Evolutionary conservation across 2,113 vertebrate species (phyloP), one percentile per base, ranked within the genome.

Genomic region (Sapayoa aenigma): DNA sequence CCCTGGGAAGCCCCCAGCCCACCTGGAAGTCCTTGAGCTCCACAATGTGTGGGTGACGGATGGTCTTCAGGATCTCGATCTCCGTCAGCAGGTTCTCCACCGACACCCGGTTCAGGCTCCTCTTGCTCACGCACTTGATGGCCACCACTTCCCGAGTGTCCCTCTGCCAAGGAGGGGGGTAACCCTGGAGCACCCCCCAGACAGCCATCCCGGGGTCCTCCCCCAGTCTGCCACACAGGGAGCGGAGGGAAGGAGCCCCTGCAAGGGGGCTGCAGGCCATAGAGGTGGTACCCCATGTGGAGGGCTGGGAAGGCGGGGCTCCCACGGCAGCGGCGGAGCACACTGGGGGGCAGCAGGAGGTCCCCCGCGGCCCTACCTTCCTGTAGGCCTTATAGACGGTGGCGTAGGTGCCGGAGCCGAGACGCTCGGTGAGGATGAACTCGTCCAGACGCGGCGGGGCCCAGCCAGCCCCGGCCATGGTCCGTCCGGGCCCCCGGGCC

Each of bases 21-120:
- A 99, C 99, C 99, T 99, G 99, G 91, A 99, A 99, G 96, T 99
- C 99, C 95, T 99, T 99, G 46, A 99, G 98, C 91, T 99, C 98
- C 56, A 99, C 99, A 2, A 99, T 99, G 82, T 99, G 98, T 1
- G 99, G 99, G 82, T 99, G 99, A 8, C 96, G 98, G 46, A 99
- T 97, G 13, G 98, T 98, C 95, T 99, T 99, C 56, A 99, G 98
- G 93, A 99, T 99, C 96, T 99, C 98, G 2, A 99, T 99, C 97
- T 99, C 99, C 0, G 98, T 99, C 84, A 99, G 98, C 76, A 99
- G 98, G 96, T 99, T 99, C 95, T 99, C 99, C 96, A 99, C 99
- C 0, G 99, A 99, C 0, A 97, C 97, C 81, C 98, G 99, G 98
- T 99, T 99, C 50, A 99, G 98, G 53, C 97, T 99, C 96, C 98